phyloP scores from a whole-genome alignment of 2,113 vertebrate genomes.

The Spizaetus ornatus region DNA sequence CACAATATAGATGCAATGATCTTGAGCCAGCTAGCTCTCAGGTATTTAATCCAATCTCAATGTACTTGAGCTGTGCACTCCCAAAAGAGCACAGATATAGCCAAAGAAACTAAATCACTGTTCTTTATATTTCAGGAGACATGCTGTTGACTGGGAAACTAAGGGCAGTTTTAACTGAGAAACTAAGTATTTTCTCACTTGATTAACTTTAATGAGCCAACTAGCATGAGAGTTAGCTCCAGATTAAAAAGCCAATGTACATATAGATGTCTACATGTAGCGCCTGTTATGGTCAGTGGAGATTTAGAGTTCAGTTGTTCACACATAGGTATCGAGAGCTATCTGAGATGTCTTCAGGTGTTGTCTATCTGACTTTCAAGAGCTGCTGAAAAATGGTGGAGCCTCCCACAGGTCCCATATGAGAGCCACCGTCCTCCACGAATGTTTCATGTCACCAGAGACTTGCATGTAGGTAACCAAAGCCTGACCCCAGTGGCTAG shows the following conservation, averaged over 20 bases:
- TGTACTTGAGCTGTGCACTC: fast-evolving
- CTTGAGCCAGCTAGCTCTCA: not conserved
- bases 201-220: not conserved
- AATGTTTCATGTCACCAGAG: not conserved
- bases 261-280: not conserved
- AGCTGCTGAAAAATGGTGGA: not conserved
- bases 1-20: not conserved
- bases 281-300: not conserved
- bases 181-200: not conserved
- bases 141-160: not conserved
- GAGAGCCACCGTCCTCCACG: not conserved
- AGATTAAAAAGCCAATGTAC: not conserved
- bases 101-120: not conserved
- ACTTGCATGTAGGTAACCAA: not conserved
- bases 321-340: not conserved
- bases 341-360: not conserved
- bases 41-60: not conserved
- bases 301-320: not conserved
- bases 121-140: not conserved
- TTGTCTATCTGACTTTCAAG: not conserved
- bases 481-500: not conserved
- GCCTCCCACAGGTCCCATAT: not conserved
- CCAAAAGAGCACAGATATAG: not conserved
- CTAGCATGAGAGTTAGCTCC: not conserved
- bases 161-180: not conserved